These are phyloP conservation scores for Bubo bubo DNA, from an alignment of 2,113 vertebrate genomes.

Conservation along the genomic window DNA sequence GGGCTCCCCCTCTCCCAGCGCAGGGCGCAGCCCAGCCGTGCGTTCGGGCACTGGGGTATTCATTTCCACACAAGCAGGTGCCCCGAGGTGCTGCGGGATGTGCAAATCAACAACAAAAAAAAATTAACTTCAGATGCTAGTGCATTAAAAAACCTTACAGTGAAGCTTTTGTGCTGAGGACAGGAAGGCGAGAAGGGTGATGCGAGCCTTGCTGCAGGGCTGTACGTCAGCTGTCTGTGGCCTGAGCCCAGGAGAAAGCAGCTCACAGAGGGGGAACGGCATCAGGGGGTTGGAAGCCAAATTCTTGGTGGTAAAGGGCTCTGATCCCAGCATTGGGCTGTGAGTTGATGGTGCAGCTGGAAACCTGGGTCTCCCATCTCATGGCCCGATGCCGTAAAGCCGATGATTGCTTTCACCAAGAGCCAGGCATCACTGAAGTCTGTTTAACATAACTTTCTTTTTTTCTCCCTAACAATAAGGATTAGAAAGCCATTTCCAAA, in stretches of 20 bases:
- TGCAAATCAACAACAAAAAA: background rate
- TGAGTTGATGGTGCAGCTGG: background rate
- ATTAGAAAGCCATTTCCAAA: background rate
- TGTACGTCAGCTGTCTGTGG: rapidly evolving
- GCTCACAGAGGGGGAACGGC: background rate
- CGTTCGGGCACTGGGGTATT: rapidly evolving
- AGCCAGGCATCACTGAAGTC: background rate
- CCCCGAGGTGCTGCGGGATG: background rate
- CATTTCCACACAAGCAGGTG: background rate
- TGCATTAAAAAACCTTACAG: background rate
- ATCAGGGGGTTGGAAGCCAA: background rate
- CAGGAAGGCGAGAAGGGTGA: background rate
- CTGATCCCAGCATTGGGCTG: background rate
- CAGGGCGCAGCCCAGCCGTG: background rate
- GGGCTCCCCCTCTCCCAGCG: background rate
- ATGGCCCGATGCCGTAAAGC: background rate
- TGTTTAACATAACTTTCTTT: background rate
- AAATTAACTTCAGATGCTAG: background rate
- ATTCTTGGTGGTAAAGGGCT: background rate
- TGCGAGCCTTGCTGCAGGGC: background rate
- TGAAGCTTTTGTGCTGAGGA: background rate
- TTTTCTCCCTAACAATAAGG: background rate
- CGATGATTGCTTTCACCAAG: background rate
- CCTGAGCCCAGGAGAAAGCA: background rate
- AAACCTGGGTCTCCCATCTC: background rate